Evolutionary conservation across 2,888 invertebrate species (phyloP).

Genomic region (Heteromurus nitidus): DNA sequence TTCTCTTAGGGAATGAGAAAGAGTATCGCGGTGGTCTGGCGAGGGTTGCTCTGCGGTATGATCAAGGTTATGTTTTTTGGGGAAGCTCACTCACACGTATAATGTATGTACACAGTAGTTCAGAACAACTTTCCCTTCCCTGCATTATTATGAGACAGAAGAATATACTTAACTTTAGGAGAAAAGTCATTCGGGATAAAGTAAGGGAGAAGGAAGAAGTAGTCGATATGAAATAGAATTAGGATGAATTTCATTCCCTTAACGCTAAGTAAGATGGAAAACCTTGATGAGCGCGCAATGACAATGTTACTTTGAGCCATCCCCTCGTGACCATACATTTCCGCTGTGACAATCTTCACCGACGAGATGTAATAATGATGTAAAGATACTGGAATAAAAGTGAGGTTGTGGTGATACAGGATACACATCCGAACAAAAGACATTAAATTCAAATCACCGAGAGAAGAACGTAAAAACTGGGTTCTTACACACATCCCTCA

Average conservation of each 20-base stretch:
- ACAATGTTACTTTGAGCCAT: slow-evolving; percentile 41
- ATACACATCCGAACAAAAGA: neutral
- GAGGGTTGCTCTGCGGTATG: slow-evolving; percentile 42
- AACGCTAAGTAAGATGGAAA: slow-evolving; percentile 64
- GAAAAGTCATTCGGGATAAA: slow-evolving; percentile 14
- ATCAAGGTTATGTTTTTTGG: slow-evolving; percentile 9
- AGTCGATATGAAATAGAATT: slow-evolving; percentile 53
- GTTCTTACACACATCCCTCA: too few relatives aligned
- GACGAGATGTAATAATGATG: slow-evolving; percentile 62
- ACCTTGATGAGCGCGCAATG: slow-evolving; percentile 56
- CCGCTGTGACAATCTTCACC: slow-evolving; percentile 50
- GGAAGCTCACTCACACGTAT: slow-evolving; percentile 2
- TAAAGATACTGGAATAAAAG: slow-evolving; percentile 22
- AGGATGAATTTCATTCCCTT: slow-evolving; percentile 64
- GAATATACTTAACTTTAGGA: too few relatives aligned
- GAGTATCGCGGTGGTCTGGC: slow-evolving; percentile 19
- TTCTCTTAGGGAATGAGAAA: slow-evolving; percentile 31
- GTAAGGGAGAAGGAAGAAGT: slow-evolving; percentile 2
- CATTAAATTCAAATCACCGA: neutral
- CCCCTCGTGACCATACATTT: slow-evolving; percentile 55
- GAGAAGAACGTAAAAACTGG: too few relatives aligned
- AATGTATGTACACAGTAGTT: slow-evolving; percentile 10
- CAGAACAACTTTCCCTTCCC: too few relatives aligned
- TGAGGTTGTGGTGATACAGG: neutral
- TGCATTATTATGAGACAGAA: neutral